A percentile compares a stretch with the other conserved stretches of the same genome.
phyloP scores from a whole-genome alignment of 2,797 vertebrate species.

The Anas georgica region DNA sequence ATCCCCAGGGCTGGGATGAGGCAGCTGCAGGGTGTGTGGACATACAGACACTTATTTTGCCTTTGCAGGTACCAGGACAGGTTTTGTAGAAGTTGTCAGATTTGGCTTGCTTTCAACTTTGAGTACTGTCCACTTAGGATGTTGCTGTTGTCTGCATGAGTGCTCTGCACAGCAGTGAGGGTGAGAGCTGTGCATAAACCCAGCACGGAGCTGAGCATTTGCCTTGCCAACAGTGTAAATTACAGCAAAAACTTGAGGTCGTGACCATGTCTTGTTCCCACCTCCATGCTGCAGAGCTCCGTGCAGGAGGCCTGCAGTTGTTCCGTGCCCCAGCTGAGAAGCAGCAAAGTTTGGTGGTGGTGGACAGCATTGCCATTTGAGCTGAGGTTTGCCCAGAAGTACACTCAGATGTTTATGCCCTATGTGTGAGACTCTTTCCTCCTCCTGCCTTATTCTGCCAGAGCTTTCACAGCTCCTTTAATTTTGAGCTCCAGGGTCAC shows the following conservation, averaged over 20 bases:
- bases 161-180: rapidly evolving
- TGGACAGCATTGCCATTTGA: neutral
- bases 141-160: rapidly evolving
- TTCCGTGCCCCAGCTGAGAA: rapidly evolving
- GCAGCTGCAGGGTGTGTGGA: rapidly evolving
- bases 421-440: too few relatives aligned
- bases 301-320: rapidly evolving
- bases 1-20: neutral
- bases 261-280: rapidly evolving
- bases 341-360: rapidly evolving
- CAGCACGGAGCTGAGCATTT: neutral
- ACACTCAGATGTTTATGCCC: neutral
- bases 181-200: neutral
- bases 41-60: neutral
- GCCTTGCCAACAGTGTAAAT: neutral
- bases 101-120: neutral
- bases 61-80: neutral
- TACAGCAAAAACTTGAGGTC: neutral
- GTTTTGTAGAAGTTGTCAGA: neutral
- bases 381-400: neutral
- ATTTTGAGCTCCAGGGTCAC: neutral
- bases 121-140: neutral
- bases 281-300: rapidly evolving
- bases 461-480: neutral
- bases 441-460: neutral